Evolutionary conservation across 1,140 invertebrate genomes (phyloP).

Genomic region (Papilio glaucus): DNA sequence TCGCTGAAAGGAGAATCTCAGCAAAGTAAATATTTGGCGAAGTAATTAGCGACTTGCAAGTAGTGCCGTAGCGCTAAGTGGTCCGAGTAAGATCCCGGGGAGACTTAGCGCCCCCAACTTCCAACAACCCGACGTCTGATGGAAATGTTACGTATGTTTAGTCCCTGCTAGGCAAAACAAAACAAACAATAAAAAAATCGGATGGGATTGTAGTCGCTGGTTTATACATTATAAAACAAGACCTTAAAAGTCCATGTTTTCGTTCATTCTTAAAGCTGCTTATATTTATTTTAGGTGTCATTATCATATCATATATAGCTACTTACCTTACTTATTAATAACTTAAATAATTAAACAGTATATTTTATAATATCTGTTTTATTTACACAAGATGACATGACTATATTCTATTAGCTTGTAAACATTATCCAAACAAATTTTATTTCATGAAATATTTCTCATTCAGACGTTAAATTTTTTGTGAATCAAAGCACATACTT

Average conservation of each 20-base stretch:
- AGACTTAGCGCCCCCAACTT: conserved; percentile 30
- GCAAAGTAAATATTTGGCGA: conserved; percentile 69
- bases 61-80: conserved; percentile 39
- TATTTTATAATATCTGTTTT: too few species aligned
- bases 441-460: not conserved
- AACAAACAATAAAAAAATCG: not conserved
- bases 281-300: too few species aligned
- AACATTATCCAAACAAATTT: not conserved
- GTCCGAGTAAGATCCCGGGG: conserved; percentile 21
- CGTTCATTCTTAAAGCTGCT: too few species aligned
- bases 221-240: too few species aligned
- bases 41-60: conserved; percentile 64
- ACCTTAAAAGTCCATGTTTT: too few species aligned
- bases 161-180: not conserved
- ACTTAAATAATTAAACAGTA: too few species aligned
- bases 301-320: too few species aligned
- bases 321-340: too few species aligned
- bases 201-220: too few species aligned
- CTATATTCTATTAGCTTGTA: too few species aligned
- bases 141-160: conserved; percentile 23
- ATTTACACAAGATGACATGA: too few species aligned
- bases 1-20: conserved; percentile 55
- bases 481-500: conserved; percentile 47
- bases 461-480: conserved; percentile 37
- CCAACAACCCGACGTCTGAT: not conserved